These are phyloP conservation scores for Aurelia coerulea DNA, from an alignment of 30 jellyfish, hydroid and myxozoan genomes.

Conservation along the genomic window DNA sequence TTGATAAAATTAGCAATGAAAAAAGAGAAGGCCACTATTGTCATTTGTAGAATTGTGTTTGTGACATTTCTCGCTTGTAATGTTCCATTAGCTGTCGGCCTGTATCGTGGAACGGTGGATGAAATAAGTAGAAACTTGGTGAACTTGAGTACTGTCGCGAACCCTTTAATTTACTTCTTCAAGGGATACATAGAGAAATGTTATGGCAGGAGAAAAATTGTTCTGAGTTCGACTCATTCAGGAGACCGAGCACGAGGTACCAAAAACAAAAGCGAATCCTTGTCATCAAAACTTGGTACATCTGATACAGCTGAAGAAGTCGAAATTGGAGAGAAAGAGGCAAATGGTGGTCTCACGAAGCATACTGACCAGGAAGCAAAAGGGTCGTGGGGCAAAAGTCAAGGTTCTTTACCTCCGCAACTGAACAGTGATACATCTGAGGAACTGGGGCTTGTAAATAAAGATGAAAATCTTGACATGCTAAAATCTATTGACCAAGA, in stretches of 20 bases:
- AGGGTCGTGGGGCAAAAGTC: no score
- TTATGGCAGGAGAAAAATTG: not conserved
- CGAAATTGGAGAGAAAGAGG: no score
- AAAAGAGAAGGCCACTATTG: not conserved
- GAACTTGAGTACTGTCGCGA: not conserved
- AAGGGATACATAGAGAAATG: not conserved
- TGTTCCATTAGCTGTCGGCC: not conserved
- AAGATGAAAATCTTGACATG: no score
- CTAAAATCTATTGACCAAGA: no score
- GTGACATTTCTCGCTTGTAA: not conserved
- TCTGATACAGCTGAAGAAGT: no score
- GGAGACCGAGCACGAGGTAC: not conserved
- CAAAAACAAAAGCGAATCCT: no score
- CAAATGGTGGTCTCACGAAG: no score
- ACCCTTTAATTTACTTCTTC: not conserved
- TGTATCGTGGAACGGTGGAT: not conserved
- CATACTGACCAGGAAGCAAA: no score
- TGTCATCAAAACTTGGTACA: no score
- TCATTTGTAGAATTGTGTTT: not conserved
- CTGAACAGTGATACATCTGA: no score
- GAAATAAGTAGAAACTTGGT: not conserved
- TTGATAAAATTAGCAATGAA: not conserved
- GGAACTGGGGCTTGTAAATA: no score
- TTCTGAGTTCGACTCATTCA: not conserved
- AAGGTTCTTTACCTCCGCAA: no score